These are phyloP conservation scores for Melanostoma mellinum DNA, from an alignment of 2,888 invertebrate genomes.

Conservation along the genomic window DNA sequence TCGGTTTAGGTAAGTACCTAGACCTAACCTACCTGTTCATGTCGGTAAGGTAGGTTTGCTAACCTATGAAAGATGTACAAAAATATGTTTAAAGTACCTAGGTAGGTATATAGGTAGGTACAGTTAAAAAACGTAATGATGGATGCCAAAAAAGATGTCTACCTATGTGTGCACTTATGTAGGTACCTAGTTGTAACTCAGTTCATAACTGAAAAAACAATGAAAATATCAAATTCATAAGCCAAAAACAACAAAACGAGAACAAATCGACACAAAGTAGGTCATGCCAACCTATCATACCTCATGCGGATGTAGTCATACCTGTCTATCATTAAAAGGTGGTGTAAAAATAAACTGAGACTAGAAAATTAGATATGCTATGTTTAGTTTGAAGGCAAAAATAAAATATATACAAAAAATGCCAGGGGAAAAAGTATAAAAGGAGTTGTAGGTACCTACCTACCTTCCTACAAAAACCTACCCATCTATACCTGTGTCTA, in stretches of 20 bases:
- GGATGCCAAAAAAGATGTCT: neutral
- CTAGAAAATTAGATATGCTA: conserved; percentile 43
- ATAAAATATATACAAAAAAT: conserved; percentile 11
- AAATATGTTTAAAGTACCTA: no score
- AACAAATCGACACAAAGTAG: conserved; percentile 57
- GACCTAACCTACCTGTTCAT: no score
- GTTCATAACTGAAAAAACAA: conserved; percentile 5
- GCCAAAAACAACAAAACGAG: conserved; percentile 18
- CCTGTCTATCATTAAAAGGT: conserved; percentile 27
- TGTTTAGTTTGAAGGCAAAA: conserved; percentile 29
- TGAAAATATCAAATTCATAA: neutral
- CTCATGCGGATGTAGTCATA: conserved; percentile 46
- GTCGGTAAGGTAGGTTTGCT: no score
- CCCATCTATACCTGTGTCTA: neutral
- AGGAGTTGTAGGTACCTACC: neutral
- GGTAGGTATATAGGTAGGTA: no score
- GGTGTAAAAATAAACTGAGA: conserved; percentile 19
- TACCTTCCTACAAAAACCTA: neutral
- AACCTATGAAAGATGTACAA: no score
- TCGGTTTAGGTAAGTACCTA: no score
- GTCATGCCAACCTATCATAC: conserved; percentile 17
- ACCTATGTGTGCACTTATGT: neutral
- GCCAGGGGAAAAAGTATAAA: neutral
- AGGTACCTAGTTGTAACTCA: neutral
- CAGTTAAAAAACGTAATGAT: no score